A percentile compares a stretch with the other conserved stretches of the same genome.
These are phyloP conservation scores for Ennomos quercinarius DNA, from an alignment of 2,888 invertebrate genomes.

Conservation along the genomic window DNA sequence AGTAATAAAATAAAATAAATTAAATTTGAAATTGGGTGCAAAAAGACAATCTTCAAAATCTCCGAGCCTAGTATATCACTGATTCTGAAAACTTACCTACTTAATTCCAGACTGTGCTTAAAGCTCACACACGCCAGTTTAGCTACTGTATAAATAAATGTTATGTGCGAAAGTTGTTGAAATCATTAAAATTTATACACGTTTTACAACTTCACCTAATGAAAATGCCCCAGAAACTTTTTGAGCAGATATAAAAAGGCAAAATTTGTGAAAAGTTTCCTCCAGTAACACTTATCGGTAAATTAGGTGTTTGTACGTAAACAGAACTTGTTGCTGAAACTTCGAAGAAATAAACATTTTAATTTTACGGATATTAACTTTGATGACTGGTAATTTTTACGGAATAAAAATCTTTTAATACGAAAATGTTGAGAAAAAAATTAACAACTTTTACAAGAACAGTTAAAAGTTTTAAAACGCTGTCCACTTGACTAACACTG, in stretches of 20 bases:
- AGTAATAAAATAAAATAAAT: too few species aligned
- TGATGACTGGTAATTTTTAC: too few species aligned
- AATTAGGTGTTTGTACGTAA: conserved; percentile 39
- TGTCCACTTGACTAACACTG: too few species aligned
- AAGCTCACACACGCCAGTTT: conserved; percentile 1
- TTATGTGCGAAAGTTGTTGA: conserved; percentile 56
- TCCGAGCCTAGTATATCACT: too few species aligned
- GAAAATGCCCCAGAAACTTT: conserved; percentile 64
- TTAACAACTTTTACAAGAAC: too few species aligned
- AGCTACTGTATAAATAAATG: conserved; percentile 15
- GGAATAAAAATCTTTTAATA: too few species aligned
- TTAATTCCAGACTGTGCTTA: too few species aligned
- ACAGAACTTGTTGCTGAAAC: conserved; percentile 30
- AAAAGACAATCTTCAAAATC: too few species aligned
- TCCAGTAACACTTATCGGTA: conserved; percentile 41
- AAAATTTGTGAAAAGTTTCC: conserved; percentile 38
- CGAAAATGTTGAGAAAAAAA: not conserved
- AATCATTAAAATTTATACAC: conserved; percentile 77
- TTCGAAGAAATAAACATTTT: conserved; percentile 19
- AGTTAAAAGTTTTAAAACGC: too few species aligned
- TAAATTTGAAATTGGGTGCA: too few species aligned
- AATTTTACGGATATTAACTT: conserved; percentile 4
- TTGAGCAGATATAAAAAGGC: conserved; percentile 47
- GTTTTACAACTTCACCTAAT: conserved; percentile 65
- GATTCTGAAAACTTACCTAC: too few species aligned